phyloP scores from a whole-genome alignment of 2,113 vertebrate genomes.

The Eulemur macaco region DNA sequence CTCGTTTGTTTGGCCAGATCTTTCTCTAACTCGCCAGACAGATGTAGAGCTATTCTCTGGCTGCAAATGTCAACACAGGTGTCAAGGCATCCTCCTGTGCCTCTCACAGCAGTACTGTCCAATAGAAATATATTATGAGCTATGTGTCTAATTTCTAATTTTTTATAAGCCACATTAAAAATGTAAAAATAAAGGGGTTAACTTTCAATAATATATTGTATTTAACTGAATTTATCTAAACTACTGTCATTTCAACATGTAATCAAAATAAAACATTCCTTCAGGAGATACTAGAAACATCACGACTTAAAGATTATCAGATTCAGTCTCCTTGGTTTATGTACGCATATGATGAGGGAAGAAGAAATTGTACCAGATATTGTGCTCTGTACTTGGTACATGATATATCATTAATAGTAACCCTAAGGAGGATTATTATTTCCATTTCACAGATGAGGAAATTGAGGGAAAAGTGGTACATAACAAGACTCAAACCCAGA shows the following conservation, averaged over 20 bases:
- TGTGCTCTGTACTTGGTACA: not conserved
- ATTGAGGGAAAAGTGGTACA: not conserved
- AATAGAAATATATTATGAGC: not conserved
- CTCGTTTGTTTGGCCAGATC: not conserved
- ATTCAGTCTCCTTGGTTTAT: not conserved
- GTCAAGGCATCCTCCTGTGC: not conserved
- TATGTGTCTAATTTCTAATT: not conserved
- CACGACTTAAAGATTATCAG: not conserved
- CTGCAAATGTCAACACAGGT: not conserved
- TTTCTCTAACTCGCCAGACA: not conserved
- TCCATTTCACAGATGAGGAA: not conserved
- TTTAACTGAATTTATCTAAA: not conserved
- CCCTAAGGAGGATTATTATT: not conserved
- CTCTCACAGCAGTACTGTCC: not conserved
- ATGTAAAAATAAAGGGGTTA: not conserved
- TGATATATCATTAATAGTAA: not conserved
- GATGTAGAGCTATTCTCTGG: not conserved
- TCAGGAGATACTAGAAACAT: not conserved
- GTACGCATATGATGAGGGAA: not conserved
- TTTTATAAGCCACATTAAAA: not conserved
- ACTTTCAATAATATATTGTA: not conserved
- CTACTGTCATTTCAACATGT: not conserved
- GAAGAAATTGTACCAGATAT: not conserved
- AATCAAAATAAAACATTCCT: not conserved
- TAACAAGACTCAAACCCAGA: not conserved